phyloP scores from a whole-genome alignment of 2,888 invertebrate genomes.

The Helicoverpa assulta region DNA sequence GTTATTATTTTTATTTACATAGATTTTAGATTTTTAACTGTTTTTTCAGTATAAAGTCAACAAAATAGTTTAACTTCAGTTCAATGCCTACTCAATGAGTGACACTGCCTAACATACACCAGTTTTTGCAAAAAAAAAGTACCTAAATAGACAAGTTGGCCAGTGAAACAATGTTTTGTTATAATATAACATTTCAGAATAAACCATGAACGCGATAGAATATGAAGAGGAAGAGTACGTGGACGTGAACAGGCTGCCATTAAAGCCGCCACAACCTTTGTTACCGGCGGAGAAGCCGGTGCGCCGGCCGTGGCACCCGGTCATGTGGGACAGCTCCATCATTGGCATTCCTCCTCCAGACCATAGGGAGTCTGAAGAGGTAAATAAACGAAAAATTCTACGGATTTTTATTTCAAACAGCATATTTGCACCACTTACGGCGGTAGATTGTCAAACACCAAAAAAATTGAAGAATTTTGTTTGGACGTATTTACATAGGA shows the following conservation, averaged over 20 bases:
- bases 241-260: slow-evolving; percentile 81
- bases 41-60: no score
- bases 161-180: neutral
- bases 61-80: no score
- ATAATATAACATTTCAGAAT: slow-evolving; percentile 37
- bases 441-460: no score
- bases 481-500: no score
- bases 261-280: slow-evolving; percentile 86
- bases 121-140: neutral
- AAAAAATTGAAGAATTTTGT: no score
- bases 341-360: slow-evolving; percentile 80
- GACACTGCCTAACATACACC: no score
- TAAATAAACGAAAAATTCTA: slow-evolving; percentile 22
- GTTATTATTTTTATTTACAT: no score
- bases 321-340: slow-evolving; percentile 91
- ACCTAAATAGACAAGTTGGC: neutral
- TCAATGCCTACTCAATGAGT: no score
- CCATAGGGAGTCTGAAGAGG: slow-evolving; percentile 47
- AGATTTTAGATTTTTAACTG: no score
- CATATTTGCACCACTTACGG: no score
- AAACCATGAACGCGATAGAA: slow-evolving; percentile 63
- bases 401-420: neutral
- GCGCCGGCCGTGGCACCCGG: slow-evolving; percentile 91
- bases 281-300: slow-evolving; percentile 86
- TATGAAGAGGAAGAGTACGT: slow-evolving; percentile 82